Evolutionary conservation across 2,888 invertebrate species (phyloP).

Genomic region (Lycia hirtaria): DNA sequence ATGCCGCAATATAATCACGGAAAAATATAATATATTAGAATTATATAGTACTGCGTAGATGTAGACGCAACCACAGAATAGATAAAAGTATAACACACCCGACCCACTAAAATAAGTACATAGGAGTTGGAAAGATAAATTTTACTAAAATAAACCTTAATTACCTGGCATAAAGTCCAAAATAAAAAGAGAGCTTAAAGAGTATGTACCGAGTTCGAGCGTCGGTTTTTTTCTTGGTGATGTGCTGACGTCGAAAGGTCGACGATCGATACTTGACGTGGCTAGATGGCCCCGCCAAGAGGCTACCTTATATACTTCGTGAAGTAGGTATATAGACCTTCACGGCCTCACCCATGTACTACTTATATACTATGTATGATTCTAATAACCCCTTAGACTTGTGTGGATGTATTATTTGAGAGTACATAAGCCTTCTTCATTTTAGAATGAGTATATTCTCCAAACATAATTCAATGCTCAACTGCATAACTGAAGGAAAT

Average conservation of each 20-base stretch:
- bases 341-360: conserved; percentile 13
- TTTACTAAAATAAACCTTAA: conserved; percentile 3
- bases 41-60: background rate
- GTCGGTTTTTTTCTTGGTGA: conserved; percentile 29
- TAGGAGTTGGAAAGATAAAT: background rate
- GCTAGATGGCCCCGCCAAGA: conserved; percentile 32
- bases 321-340: conserved; percentile 9
- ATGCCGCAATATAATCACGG: no score
- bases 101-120: conserved; percentile 14
- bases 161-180: background rate
- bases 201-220: conserved; percentile 11
- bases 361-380: background rate
- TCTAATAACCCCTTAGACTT: background rate
- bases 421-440: background rate
- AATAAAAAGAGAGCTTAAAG: background rate
- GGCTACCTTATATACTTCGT: conserved; percentile 2
- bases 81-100: background rate
- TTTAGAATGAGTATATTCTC: no score
- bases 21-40: background rate
- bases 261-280: conserved; percentile 43
- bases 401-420: background rate
- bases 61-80: conserved; percentile 9
- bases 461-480: no score
- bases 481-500: no score
- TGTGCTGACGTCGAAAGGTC: conserved; percentile 36